Evolutionary conservation across 2,113 vertebrate species (phyloP), one percentile per base, ranked within the genome.

Genomic region (Phyllostomus hastatus): DNA sequence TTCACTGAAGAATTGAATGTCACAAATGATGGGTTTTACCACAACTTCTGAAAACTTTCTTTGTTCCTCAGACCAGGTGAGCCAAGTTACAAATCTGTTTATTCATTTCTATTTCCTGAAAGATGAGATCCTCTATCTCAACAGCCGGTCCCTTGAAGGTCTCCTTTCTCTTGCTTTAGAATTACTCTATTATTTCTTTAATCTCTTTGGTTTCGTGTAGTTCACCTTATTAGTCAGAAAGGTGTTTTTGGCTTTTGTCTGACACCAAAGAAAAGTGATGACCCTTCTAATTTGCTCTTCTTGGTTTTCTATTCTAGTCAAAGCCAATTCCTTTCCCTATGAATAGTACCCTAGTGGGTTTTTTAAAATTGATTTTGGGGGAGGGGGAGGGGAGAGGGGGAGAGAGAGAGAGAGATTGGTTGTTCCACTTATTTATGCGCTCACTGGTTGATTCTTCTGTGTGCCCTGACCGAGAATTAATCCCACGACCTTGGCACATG

Each of bases 11-110:
- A 64, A 83, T 80, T 72, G 41, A 96, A 89, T 95, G 72, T 75
- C 94, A 94, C 90, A 69, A 84, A 84, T 20, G 72, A 73, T 75
- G 69, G 19, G n/a, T 79, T 94, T 93, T 76, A 86, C 76, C 66
- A 76, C 91, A 94, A 75, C 43, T 81, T 82, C 54, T 98, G 94
- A 98, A 97, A 96, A 96, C 92, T 66, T 85, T 76, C 96, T 97
- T 97, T 97, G 97, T 98, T 96, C 28, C 66, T 94, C 73, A 83
- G 89, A 41, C 22, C 73, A 96, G 88, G 88, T 83, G 82, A 96
- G 57, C 67, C 57, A 86, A 97, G 93, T 96, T 91, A 92, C 90
- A 91, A 93, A 97, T 93, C 96, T 96, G 88, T 93, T 96, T 92
- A 82, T 96, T 91, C 64, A 83, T 79, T 91, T 95, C 93, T 64